Base-by-base conservation (phyloP, 1,140 invertebrate genomes). In the Drosophila watanabei region DNA sequence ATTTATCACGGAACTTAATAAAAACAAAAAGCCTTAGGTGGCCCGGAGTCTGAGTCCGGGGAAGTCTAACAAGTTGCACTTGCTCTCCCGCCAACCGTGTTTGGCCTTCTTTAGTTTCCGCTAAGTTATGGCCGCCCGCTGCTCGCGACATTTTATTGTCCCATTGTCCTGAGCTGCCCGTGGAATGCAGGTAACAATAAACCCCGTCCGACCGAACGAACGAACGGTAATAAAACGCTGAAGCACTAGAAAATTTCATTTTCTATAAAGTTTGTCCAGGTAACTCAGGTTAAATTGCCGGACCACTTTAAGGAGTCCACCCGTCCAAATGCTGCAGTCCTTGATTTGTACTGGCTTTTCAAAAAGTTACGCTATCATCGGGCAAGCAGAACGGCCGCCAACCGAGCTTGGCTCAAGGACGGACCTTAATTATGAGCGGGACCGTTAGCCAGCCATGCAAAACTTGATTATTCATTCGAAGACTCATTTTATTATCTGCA, bases 401-500 rank as follows among this genome's bases (percentile, higher is more conserved):
- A 24, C 24, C 24, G 37, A 49, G 57, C 56, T 54, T 5, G 32
- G 58, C 78, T 48, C 76, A 78, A 88, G 84, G 84, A 80, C 84
- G 54, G 43, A 66, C 68, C 84, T 88, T 87, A 87, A 87, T 87
- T 88, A 87, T 80, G 80, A 59, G 49, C 75, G 65, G 54, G 24
- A 61, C 68, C 65, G 56, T 41, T 62, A 54, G 60, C 65, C 48
- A 48, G 41, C 48, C 57, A 51, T 46, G 72, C 61, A 62, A 78
- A 88, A 88, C 84, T 87, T 87, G 80, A 87, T 88, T 87, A 87
- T 88, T 83, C 85, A 88, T 88, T 88, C 80, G 80, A 88, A 84
- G 85, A 84, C 78, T 88, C 85, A 89, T 88, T 88, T 89, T 89
- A 88, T 88, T 88, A 89, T 89, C 85, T 89, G 85, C 86, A 89